Percentiles rank a stretch among this genome's conserved stretches.
Conservation (phyloP, 2,888 invertebrate genomes). For the Macroteleia sp. region DNA sequence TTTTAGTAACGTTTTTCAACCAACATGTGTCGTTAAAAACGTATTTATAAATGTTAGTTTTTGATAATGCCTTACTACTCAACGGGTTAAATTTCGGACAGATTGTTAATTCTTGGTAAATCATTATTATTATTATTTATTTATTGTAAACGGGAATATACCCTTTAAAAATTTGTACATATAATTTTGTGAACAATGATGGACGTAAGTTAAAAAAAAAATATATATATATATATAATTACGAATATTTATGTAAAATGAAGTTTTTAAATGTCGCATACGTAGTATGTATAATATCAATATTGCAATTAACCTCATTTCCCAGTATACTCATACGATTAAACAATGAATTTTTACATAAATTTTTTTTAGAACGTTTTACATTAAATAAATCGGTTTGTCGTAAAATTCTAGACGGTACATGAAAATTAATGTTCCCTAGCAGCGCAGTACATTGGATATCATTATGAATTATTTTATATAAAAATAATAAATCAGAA, state of each 20-base stretch:
- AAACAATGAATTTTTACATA: background rate
- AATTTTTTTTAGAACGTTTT: background rate
- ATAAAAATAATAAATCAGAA: constrained; percentile 1
- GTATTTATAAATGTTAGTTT: too few relatives aligned
- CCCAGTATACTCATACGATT: background rate
- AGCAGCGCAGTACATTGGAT: background rate
- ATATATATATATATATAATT: too few relatives aligned
- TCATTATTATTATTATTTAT: background rate
- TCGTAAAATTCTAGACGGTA: background rate
- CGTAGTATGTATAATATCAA: too few relatives aligned
- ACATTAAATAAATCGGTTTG: background rate
- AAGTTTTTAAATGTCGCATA: background rate
- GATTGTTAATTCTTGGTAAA: too few relatives aligned
- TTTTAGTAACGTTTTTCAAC: too few relatives aligned
- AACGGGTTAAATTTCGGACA: too few relatives aligned
- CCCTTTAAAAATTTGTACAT: background rate
- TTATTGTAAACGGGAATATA: background rate
- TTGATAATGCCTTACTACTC: too few relatives aligned
- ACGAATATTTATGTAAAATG: too few relatives aligned
- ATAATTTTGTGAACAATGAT: background rate
- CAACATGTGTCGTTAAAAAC: too few relatives aligned
- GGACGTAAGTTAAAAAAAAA: background rate
- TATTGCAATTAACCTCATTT: too few relatives aligned
- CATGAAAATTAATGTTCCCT: background rate
- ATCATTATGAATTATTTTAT: background rate